Conservation (phyloP, 2,888 invertebrate species). For the Orchesellides sinensis region DNA sequence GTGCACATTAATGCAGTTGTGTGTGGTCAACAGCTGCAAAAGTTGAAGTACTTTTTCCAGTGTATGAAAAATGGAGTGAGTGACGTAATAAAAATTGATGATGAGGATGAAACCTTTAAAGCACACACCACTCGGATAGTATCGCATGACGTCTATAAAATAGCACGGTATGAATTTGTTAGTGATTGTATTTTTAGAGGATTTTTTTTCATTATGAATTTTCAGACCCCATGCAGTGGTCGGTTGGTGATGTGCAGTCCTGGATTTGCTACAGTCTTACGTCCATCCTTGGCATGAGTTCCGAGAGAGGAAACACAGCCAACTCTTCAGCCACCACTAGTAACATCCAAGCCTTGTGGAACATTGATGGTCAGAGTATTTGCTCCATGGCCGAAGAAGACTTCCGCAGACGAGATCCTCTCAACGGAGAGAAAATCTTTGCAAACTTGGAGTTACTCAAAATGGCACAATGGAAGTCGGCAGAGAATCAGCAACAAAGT, state of each 20-base stretch:
- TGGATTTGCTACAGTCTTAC: constrained; percentile 90
- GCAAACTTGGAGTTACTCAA: constrained; percentile 73
- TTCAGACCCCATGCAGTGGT: constrained; percentile 93
- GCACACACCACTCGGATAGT: background rate
- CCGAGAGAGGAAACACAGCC: constrained; percentile 29
- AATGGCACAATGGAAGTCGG: constrained; percentile 59
- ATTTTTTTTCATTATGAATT: constrained; percentile 6
- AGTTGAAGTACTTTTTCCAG: too few species aligned
- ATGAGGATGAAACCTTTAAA: too few species aligned
- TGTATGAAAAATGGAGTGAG: too few species aligned
- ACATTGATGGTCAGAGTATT: constrained; percentile 87
- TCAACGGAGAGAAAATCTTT: constrained; percentile 71
- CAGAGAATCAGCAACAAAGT: background rate
- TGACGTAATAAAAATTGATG: constrained; percentile 33
- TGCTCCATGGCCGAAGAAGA: constrained; percentile 89
- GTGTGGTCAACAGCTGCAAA: too few species aligned
- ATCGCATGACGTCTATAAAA: too few species aligned
- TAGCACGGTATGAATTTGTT: too few species aligned
- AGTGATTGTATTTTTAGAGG: constrained; percentile 1
- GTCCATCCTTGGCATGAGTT: constrained; percentile 37
- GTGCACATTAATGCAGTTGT: too few species aligned
- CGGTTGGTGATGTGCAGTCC: constrained; percentile 87
- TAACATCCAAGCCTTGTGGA: constrained; percentile 82
- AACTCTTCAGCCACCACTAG: constrained; percentile 1
- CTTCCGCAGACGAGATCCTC: constrained; percentile 87